Evolutionary conservation across 2,113 vertebrate genomes (phyloP).

Genomic region (Euleptes europaea): DNA sequence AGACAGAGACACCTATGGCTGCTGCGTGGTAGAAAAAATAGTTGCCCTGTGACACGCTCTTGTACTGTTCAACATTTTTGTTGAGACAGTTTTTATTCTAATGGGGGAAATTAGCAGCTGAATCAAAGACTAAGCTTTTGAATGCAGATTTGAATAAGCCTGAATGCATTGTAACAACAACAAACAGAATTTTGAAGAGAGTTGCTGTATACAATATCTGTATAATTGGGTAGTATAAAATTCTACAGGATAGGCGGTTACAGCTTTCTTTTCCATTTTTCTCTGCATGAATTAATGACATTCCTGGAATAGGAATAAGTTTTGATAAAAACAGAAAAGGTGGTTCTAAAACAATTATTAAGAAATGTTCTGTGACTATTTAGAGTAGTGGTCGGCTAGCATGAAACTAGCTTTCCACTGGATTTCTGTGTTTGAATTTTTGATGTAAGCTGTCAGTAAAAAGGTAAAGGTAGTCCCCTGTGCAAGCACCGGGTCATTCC

Average conservation of each 20-base stretch:
- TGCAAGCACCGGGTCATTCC: too few species aligned
- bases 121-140: neutral
- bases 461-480: too few species aligned
- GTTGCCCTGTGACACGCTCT: neutral
- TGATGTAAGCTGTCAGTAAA: neutral
- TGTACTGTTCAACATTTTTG: neutral
- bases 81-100: neutral
- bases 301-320: conserved; percentile 2
- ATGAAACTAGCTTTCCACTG: neutral
- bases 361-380: conserved; percentile 28
- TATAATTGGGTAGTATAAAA: neutral
- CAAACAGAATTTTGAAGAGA: neutral
- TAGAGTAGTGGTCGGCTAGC: neutral
- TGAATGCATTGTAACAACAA: neutral
- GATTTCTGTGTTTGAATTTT: neutral
- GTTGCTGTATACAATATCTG: neutral
- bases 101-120: neutral
- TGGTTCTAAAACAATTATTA: neutral
- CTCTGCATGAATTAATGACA: neutral
- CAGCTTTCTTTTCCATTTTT: rapidly evolving
- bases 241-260: neutral
- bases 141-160: neutral
- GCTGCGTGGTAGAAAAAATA: neutral
- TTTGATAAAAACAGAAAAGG: conserved; percentile 5
- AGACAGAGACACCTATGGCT: neutral